Base-by-base conservation (phyloP, 2,797 vertebrate species). In the Tadarida brasiliensis region DNA sequence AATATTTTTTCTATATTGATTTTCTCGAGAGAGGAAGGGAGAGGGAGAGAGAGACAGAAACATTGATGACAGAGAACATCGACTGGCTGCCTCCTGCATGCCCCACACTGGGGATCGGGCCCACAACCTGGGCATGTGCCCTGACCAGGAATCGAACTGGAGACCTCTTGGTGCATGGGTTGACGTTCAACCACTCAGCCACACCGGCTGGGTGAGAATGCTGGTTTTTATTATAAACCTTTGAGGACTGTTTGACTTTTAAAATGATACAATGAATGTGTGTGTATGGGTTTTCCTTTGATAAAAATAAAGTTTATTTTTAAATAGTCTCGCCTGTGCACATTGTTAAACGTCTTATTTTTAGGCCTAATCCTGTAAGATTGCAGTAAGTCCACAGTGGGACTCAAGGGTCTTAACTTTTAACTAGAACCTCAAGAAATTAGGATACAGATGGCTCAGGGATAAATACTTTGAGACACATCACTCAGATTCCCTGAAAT, bases 371-470 rank as follows among this genome's bases (percentile, higher is more conserved):
- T 70, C 9, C 3, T 87, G 9, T 84, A 77, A 47, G 33, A 65
- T 49, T 94, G 54, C 44, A 68, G 24, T 74, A 54, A 86, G 68
- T 59, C 44, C 70, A 33, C 33, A 61, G 12, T 35, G 28, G 30
- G 12, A 84, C 51, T 85, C 65, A 80, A 51, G 33, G 74, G 85
- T n/a, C 78, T 82, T 61, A 86, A 88, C 22, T 94, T 77, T 89
- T 85, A 76, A 94, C 7, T 67, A 82, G 26, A 91, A 63, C 54
- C 16, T 85, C 73, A 63, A 82, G 78, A 89, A 91, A 92, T 77
- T 24, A 92, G 74, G 35, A 85, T 59, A 11, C 81, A 77, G 67
- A 54, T 19, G 16, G 5, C n/a, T 73, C 28, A 5, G 33, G 26
- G 47, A 35, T 35, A 26, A 26, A 83, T 71, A 56, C 49, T 89